These are phyloP conservation scores for Pangasius sanitwongsei DNA, from an alignment of 2,797 vertebrate species.

Conservation along the genomic window DNA sequence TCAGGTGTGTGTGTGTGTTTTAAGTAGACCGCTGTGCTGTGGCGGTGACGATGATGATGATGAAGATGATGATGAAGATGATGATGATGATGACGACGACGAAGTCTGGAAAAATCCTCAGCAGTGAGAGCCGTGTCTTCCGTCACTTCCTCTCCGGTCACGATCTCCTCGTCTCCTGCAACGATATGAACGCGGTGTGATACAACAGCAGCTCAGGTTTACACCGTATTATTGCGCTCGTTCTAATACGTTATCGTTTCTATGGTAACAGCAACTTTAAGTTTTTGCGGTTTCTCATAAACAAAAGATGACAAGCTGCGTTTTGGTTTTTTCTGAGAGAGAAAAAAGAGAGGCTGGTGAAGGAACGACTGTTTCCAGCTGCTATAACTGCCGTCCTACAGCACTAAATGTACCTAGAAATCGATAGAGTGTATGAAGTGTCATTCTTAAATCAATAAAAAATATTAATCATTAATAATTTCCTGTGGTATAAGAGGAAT, in stretches of 20 bases:
- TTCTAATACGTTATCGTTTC: not conserved
- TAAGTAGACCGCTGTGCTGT: not conserved
- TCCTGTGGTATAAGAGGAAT: no score
- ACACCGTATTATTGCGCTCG: not conserved
- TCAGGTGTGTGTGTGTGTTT: constrained; percentile 4
- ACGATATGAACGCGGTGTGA: not conserved
- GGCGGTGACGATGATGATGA: not conserved
- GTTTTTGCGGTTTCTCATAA: no score
- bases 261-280: not conserved
- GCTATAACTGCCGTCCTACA: no score
- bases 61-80: not conserved
- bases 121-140: constrained; percentile 47
- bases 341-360: no score
- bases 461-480: no score
- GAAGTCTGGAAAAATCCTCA: not conserved
- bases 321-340: no score
- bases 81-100: not conserved
- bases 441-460: no score
- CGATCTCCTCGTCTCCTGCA: constrained; percentile 54
- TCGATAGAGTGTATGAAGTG: no score
- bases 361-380: no score
- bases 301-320: no score
- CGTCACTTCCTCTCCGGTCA: constrained; percentile 56
- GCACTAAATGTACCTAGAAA: no score
- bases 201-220: not conserved